Percentiles rank a stretch among this genome's conserved stretches.
Conservation (phyloP, 2,113 vertebrate genomes). For the Cavia porcellus region DNA sequence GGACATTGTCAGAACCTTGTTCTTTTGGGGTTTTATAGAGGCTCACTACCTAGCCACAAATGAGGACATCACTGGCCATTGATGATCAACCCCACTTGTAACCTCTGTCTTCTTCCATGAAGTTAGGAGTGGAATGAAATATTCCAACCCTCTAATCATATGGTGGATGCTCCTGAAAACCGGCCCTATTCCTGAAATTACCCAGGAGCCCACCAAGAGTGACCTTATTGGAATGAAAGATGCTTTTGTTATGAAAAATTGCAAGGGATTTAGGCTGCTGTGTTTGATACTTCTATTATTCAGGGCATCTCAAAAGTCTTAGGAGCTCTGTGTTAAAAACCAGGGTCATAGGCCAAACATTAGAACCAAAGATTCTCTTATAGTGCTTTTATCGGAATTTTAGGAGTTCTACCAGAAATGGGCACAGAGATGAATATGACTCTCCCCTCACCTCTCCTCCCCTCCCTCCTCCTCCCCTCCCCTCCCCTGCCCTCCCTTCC, state of each 20-base stretch:
- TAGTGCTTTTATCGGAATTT: neutral
- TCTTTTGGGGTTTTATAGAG: neutral
- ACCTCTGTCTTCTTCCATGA: neutral
- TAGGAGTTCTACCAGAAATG: neutral
- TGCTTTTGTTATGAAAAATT: neutral
- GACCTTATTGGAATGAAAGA: neutral
- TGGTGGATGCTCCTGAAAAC: neutral
- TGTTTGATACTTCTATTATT: neutral
- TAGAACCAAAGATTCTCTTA: neutral
- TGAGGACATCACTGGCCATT: neutral
- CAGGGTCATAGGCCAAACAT: neutral
- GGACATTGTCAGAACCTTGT: neutral
- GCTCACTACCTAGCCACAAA: neutral
- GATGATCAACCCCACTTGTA: neutral
- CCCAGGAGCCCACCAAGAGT: neutral
- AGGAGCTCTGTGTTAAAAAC: neutral
- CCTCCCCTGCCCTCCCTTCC: neutral
- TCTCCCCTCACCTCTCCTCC: neutral
- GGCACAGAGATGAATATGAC: neutral
- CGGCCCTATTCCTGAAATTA: neutral
- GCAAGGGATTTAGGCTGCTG: neutral
- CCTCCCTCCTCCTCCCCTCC: neutral
- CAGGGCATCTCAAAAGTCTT: neutral
- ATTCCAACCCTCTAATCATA: neutral
- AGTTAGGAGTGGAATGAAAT: no score